phyloP scores from a whole-genome alignment of 2,797 vertebrate genomes.

The Xyrichtys novacula region DNA sequence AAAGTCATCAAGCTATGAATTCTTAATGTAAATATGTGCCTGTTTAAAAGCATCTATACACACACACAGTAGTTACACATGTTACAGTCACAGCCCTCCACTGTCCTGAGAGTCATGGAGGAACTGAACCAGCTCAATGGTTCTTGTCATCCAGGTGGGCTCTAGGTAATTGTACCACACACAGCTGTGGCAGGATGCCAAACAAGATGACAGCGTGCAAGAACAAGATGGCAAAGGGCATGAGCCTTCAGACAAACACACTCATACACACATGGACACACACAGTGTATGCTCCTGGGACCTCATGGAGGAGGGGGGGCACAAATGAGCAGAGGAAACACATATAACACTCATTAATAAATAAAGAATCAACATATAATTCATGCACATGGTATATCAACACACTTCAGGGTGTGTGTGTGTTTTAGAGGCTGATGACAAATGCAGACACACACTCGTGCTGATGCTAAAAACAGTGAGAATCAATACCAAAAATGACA shows the following conservation, averaged over 20 bases:
- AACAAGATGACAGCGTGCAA: conserved; percentile 37
- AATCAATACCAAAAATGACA: conserved; percentile 28
- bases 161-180: conserved; percentile 75
- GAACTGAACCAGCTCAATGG: conserved; percentile 88
- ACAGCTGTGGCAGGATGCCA: conserved; percentile 5
- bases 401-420: background rate
- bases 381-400: background rate
- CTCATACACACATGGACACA: conserved; percentile 34
- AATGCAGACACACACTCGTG: background rate
- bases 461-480: conserved; percentile 11
- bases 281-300: conserved; percentile 15
- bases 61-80: conserved; percentile 24
- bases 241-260: conserved; percentile 44
- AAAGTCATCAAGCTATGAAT: background rate
- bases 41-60: background rate
- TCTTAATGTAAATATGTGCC: background rate
- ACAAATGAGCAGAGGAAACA: conserved; percentile 22
- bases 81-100: conserved; percentile 12
- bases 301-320: conserved; percentile 22
- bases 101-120: conserved; percentile 85
- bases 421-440: background rate
- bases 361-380: conserved; percentile 5
- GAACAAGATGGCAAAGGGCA: conserved; percentile 47
- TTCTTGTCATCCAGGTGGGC: conserved; percentile 87
- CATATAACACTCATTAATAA: conserved; percentile 13